Evolutionary conservation across 2,888 invertebrate genomes (phyloP), one percentile per base, ranked within the genome.

Genomic region (Orchesella flavescens): DNA sequence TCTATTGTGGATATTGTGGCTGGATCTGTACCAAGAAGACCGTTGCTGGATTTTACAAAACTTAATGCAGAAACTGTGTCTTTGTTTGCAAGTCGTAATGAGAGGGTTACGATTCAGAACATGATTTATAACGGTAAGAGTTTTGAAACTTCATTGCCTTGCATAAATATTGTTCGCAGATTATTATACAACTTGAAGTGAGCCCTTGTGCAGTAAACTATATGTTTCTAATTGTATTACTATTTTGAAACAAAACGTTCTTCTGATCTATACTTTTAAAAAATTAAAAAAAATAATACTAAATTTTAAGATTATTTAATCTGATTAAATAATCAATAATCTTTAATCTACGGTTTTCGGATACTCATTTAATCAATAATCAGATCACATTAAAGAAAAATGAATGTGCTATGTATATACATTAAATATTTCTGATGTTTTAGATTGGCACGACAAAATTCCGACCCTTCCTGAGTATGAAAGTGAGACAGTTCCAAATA

Each of bases 1-100:
- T 81, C 86, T 7, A 87, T 87, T 75, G 84, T 86, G 13, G 86
- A 87, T 68, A 57, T 86, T 61, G 86, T 87, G 0, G 85, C 83
- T 15, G 77, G 80, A 10, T 59, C 81, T 53, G 83, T 82, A 12
- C 79, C 79, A 1, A 19, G 72, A 44, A 72, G 79, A 46, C 65
- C 79, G 19, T 66, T 79, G 72, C 43, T 79, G 10, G 73, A 79
- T 19, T 79, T 72, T 65, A 19, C 49, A 53, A 79, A 72, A 23
- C 49, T 79, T 23, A 43, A 44, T 10, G 24, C 5, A n/a, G 73
- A 79, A 43, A 79, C 73, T 0, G 12, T 68, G 5, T 1, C 12
- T 1, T 12, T 15, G 9, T 71, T 73, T 57, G 15, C 49, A 61
- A 4, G 3, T 1, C 44, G 72, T 13, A 73, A 55, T 24, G 75